Evolutionary conservation across 2,797 vertebrate genomes (phyloP).

Genomic region (Avahi laniger): DNA sequence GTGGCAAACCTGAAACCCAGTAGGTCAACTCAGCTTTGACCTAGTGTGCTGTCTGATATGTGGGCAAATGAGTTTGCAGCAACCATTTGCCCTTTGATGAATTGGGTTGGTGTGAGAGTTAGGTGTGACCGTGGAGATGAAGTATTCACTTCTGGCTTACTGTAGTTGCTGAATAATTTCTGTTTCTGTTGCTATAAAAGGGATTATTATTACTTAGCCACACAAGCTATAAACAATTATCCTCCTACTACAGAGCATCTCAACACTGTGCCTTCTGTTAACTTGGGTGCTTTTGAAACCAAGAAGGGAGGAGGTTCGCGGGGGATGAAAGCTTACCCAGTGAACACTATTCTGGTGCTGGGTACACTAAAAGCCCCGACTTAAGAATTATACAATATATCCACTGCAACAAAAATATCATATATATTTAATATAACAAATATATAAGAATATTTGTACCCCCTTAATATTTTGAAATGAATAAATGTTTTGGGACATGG

Average conservation of each 20-base stretch:
- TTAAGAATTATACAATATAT: neutral
- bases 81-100: neutral
- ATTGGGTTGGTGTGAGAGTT: neutral
- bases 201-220: neutral
- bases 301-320: neutral
- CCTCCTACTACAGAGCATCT: neutral
- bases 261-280: neutral
- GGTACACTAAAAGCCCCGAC: neutral
- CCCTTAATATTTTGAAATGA: neutral
- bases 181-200: neutral
- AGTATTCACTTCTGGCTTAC: neutral
- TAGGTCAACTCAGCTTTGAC: neutral
- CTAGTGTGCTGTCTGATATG: neutral
- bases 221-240: neutral
- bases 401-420: neutral
- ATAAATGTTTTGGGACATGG: neutral
- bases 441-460: neutral
- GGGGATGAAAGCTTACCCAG: neutral
- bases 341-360: neutral
- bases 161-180: neutral
- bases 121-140: neutral
- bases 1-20: neutral
- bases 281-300: neutral
- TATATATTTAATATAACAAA: no score
- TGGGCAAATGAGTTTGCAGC: neutral